These are phyloP conservation scores for Zele albiditarsus DNA, from an alignment of 2,888 invertebrate genomes.

Conservation along the genomic window DNA sequence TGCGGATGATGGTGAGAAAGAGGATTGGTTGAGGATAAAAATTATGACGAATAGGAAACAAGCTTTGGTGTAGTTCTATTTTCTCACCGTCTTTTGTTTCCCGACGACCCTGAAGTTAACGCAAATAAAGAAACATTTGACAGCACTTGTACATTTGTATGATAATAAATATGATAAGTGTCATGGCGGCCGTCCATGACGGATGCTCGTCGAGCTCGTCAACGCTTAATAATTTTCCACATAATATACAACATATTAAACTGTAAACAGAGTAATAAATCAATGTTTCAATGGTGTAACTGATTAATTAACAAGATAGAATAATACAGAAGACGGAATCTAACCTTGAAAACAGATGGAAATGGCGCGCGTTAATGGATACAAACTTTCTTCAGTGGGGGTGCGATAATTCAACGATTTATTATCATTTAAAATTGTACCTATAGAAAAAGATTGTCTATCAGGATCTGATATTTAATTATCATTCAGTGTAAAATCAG, in stretches of 20 bases:
- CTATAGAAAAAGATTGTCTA: not conserved
- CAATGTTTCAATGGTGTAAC: not conserved
- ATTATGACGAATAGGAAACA: too few relatives aligned
- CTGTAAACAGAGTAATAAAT: not conserved
- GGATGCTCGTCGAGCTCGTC: not conserved
- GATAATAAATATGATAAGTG: not conserved
- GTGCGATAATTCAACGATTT: slow-evolving; percentile 53
- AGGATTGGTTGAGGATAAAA: too few relatives aligned
- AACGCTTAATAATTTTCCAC: not conserved
- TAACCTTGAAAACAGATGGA: not conserved
- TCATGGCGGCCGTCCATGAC: not conserved
- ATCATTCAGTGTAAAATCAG: not conserved
- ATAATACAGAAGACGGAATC: not conserved
- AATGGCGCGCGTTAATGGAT: not conserved
- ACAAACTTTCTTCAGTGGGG: slow-evolving; percentile 42
- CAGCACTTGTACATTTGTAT: not conserved
- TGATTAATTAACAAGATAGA: not conserved
- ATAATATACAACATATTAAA: not conserved
- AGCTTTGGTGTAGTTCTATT: too few relatives aligned
- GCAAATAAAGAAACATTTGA: too few relatives aligned
- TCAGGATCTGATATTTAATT: not conserved
- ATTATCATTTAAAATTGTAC: not conserved
- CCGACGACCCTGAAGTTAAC: too few relatives aligned
- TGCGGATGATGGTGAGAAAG: too few relatives aligned
- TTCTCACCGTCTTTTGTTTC: too few relatives aligned